Evolutionary conservation across 2,888 invertebrate genomes (phyloP).

Genomic region (Lepidochrysops patricia): DNA sequence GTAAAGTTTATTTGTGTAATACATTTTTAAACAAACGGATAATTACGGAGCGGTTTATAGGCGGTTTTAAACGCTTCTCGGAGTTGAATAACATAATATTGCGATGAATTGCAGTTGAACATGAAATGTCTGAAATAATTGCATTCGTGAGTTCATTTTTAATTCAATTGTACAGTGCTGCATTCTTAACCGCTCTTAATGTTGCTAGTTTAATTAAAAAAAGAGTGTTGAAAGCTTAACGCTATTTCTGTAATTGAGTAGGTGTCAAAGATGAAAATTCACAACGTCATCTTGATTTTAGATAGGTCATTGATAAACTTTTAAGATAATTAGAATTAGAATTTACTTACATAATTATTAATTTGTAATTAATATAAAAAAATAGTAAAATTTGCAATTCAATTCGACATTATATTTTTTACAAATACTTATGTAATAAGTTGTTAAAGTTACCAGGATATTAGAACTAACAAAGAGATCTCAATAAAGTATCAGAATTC

Average conservation of each 20-base stretch:
- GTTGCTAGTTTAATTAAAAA: conserved; percentile 3
- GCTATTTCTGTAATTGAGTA: background rate
- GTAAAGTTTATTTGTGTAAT: conserved; percentile 70
- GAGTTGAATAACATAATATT: conserved; percentile 46
- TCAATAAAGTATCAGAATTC: background rate
- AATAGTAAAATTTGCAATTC: too few relatives aligned
- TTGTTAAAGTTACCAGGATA: background rate
- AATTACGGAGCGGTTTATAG: conserved; percentile 60
- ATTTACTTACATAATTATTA: too few relatives aligned
- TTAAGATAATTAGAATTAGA: too few relatives aligned
- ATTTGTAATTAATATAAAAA: too few relatives aligned
- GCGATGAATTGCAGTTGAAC: conserved; percentile 24
- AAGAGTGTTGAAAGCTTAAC: background rate
- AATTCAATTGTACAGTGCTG: conserved; percentile 11
- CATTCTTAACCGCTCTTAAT: conserved; percentile 3
- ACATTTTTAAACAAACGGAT: conserved; percentile 67
- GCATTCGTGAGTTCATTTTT: conserved; percentile 11
- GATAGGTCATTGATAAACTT: background rate
- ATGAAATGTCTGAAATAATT: conserved; percentile 14
- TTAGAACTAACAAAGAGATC: background rate
- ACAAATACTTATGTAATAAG: too few relatives aligned
- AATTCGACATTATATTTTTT: too few relatives aligned
- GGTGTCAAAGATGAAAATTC: background rate
- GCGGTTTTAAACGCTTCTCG: conserved; percentile 42
- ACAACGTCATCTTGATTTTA: background rate